Evolutionary conservation across 2,888 invertebrate species (phyloP).

Genomic region (Mythimna pallens): DNA sequence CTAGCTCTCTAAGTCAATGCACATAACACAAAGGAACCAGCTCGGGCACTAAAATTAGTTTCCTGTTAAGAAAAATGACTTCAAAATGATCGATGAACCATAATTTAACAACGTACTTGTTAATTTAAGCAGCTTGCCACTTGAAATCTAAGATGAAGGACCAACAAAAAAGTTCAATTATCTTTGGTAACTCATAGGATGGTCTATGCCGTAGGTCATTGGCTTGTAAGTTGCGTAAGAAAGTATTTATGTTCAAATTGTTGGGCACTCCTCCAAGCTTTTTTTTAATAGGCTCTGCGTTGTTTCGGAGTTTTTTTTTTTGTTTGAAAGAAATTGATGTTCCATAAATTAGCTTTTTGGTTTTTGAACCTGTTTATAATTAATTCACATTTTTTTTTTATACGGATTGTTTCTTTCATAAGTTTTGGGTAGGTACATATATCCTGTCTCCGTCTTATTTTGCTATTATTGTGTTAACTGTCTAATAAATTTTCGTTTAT

Average conservation of each 20-base stretch:
- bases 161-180: constrained; percentile 56
- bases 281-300: constrained; percentile 25
- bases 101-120: constrained; percentile 19
- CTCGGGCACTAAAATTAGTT: background rate
- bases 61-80: background rate
- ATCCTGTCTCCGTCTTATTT: background rate
- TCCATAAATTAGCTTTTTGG: constrained; percentile 7
- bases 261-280: constrained; percentile 18
- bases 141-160: constrained; percentile 31
- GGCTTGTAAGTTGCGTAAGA: constrained; percentile 43
- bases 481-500: background rate
- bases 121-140: constrained; percentile 37
- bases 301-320: constrained; percentile 20
- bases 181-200: constrained; percentile 54
- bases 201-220: constrained; percentile 37
- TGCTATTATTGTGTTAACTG: background rate
- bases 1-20: background rate
- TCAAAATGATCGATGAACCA: constrained; percentile 22
- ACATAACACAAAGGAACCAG: background rate
- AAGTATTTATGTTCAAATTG: constrained; percentile 36
- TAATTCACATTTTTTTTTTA: background rate
- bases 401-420: background rate
- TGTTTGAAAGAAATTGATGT: constrained; percentile 33
- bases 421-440: background rate
- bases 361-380: background rate